These are phyloP conservation scores for Eriosoma lanigerum DNA, from an alignment of 1,140 invertebrate species.

Conservation along the genomic window DNA sequence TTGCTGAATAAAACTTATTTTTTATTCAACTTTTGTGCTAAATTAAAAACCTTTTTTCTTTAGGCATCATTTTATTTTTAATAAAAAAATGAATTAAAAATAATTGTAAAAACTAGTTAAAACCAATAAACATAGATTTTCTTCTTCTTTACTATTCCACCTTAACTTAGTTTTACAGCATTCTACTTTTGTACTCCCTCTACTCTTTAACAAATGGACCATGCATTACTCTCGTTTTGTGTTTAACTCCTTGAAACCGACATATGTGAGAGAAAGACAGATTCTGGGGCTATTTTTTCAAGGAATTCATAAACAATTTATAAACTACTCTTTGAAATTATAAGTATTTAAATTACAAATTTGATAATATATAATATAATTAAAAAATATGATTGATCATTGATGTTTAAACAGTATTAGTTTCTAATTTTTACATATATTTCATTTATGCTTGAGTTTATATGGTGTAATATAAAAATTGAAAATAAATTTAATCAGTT, in stretches of 20 bases:
- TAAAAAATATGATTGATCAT: neutral
- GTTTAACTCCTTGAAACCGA: neutral
- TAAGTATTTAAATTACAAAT: neutral
- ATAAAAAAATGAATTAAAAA: too few relatives aligned
- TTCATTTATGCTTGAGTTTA: neutral
- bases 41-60: too few relatives aligned
- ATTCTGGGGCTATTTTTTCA: neutral
- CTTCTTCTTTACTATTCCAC: too few relatives aligned
- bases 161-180: too few relatives aligned
- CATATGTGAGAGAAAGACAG: neutral
- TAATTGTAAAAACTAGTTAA: too few relatives aligned
- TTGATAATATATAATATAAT: neutral
- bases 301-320: neutral
- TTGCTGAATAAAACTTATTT: too few relatives aligned
- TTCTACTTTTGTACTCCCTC: too few relatives aligned
- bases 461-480: conserved; percentile 16
- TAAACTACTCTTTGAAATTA: neutral
- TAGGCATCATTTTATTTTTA: too few relatives aligned
- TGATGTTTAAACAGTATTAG: neutral
- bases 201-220: neutral
- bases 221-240: neutral
- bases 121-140: too few relatives aligned
- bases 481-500: conserved; percentile 24
- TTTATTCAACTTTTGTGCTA: too few relatives aligned
- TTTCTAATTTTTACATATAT: conserved; percentile 16